Base-by-base conservation (phyloP, 1,140 invertebrate genomes). In the Phymorhynchus buccinoides region DNA sequence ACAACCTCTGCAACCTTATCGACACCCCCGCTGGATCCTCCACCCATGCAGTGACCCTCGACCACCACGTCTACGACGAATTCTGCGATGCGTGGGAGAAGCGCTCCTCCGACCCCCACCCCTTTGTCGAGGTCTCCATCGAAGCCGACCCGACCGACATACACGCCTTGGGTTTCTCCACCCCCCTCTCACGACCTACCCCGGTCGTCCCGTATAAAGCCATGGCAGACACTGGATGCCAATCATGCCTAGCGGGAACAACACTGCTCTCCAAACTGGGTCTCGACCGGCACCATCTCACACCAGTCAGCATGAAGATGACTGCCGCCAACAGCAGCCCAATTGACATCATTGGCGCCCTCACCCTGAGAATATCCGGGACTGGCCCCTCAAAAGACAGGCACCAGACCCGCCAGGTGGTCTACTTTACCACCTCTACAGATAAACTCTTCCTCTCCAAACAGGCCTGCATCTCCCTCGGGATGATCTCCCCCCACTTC, bases 11-110 rank as follows among this genome's bases (percentile, higher is more conserved):
- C n/a, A n/a, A n/a, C 3, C n/a, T 1, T 44, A 30, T 80, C 7
- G 48, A 0, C 14, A 32, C 0, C 12, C 39, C 27, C n/a, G n/a
- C n/a, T 16, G 6, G 4, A 83, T 0, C 3, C 83, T 7, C 16
- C 41, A 71, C 3, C 7, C 22, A 77, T 7, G 22, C 35, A n/a
- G 37, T 87, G 18, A n/a, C 81, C 22, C 83, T 89, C 30, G 87
- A 87, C 62, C 87, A 89, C 52, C 87, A 88, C 41, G 30, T 88
- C 0, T 89, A 86, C 52, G 39, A 77, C 41, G 56, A 87, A 22
- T 66, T 88, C n/a, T 84, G 83, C 80, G n/a, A n/a, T n/a, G n/a
- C n/a, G n/a, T n/a, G 16, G 87, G 52, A 78, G 0, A 83, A 75
- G 56, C 62, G 80, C 3, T 27, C 73, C 14, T 88, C 85, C 27